Base-by-base conservation (phyloP, 1,140 invertebrate genomes). In the Physella acuta region DNA sequence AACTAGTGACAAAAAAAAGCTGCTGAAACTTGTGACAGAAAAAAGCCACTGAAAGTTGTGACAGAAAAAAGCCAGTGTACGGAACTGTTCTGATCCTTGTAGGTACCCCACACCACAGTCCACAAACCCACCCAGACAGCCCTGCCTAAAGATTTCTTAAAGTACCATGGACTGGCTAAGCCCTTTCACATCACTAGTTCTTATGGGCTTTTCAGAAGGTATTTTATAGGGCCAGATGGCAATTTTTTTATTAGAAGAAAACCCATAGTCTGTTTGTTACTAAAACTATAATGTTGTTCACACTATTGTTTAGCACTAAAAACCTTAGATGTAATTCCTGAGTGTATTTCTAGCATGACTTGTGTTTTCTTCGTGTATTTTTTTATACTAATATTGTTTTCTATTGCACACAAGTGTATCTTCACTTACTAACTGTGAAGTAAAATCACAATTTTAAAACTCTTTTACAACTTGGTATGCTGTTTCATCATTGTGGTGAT, bases 41-140 rank as follows among this genome's bases (percentile, higher is more conserved):
- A n/a, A n/a, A n/a, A n/a, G n/a, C n/a, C n/a, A n/a, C n/a, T n/a
- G n/a, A n/a, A n/a, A n/a, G n/a, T n/a, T n/a, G n/a, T n/a, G 5
- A 33, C 58, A 44, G 20, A 44, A 44, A 44, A 44, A 44, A 44
- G 8, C 8, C 39, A 11, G 39, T 44, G 39, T 44, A 44, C 8
- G 8, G 20, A 20, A 20, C 39, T 44, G 39, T 44, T 11, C 8
- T 44, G 39, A 44, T 20, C 39, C 39, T n/a, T 74, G 52, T 71
- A 90, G 89, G 88, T 90, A 70, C 90, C 90, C 28, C 88, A 88
- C 74, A 85, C 89, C 28, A 85, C 81, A 16, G 74, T 93, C 31
- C 88, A 92, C 79, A 84, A 86, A 61, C 81, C 86, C 51, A 86
- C 88, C 1, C 89, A 91, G 76, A 82, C 85, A 59, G 28, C 68